Conservation (phyloP, 2,113 vertebrate species). For the Alces alces region DNA sequence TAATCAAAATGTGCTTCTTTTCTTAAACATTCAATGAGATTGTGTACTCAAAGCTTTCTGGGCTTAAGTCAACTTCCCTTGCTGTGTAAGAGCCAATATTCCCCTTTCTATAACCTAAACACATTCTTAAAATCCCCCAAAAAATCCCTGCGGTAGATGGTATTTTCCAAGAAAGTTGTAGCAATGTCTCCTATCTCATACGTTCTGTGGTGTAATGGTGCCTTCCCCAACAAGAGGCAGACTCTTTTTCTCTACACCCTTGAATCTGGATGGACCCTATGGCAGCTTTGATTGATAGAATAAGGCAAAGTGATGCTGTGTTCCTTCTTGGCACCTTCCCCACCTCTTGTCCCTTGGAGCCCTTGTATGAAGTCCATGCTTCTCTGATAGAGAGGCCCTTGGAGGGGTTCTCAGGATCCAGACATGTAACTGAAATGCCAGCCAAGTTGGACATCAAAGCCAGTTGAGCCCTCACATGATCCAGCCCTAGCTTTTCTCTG, state of each 20-base stretch:
- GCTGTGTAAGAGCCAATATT: background rate
- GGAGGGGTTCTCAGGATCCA: background rate
- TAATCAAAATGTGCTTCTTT: background rate
- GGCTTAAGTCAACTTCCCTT: background rate
- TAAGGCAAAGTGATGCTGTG: background rate
- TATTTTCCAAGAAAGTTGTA: background rate
- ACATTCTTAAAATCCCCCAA: background rate
- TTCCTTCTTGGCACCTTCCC: background rate
- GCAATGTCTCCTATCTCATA: background rate
- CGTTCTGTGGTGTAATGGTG: background rate
- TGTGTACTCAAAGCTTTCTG: background rate
- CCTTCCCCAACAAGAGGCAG: rapidly evolving
- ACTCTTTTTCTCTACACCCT: background rate
- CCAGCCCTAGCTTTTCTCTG: background rate
- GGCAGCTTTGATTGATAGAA: background rate
- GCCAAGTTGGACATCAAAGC: background rate
- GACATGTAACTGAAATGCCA: background rate
- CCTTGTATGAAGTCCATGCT: background rate
- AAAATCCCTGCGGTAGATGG: background rate
- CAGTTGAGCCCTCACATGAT: background rate
- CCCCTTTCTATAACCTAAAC: background rate
- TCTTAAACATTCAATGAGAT: background rate
- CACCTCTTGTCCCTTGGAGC: background rate
- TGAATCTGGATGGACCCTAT: background rate
- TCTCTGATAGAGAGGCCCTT: background rate